Evolutionary conservation across 2,113 vertebrate species (phyloP).

Genomic region (Apeltes quadracus): DNA sequence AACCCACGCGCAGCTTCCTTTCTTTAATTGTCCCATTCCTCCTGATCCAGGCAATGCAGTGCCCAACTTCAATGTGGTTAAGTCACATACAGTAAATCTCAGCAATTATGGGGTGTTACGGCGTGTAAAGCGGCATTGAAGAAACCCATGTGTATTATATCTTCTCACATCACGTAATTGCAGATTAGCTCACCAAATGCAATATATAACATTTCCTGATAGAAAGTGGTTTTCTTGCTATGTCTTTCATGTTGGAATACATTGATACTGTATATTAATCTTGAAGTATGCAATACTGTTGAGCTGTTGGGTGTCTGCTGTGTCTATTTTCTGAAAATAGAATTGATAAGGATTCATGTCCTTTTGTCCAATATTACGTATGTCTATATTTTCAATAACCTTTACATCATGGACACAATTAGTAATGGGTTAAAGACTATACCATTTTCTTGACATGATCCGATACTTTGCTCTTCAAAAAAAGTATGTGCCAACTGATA

Average conservation of each 20-base stretch:
- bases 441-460: neutral
- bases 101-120: neutral
- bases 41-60: constrained; percentile 10
- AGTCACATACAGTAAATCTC: neutral
- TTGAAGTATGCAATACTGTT: neutral
- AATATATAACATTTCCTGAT: neutral
- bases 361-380: neutral
- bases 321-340: neutral
- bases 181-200: neutral
- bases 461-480: neutral
- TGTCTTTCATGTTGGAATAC: neutral
- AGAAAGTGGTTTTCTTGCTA: neutral
- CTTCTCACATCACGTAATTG: neutral
- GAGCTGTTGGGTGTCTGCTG: neutral
- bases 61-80: constrained; percentile 3
- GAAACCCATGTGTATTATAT: neutral
- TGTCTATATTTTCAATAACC: no score
- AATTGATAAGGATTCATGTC: neutral
- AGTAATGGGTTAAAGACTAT: neutral
- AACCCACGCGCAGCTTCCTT: constrained; percentile 18
- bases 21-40: constrained; percentile 36
- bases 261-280: neutral
- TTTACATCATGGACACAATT: neutral
- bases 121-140: neutral
- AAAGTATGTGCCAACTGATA: neutral